These are phyloP conservation scores for Phoxinus phoxinus DNA, from an alignment of 2,113 vertebrate species.

Conservation along the genomic window DNA sequence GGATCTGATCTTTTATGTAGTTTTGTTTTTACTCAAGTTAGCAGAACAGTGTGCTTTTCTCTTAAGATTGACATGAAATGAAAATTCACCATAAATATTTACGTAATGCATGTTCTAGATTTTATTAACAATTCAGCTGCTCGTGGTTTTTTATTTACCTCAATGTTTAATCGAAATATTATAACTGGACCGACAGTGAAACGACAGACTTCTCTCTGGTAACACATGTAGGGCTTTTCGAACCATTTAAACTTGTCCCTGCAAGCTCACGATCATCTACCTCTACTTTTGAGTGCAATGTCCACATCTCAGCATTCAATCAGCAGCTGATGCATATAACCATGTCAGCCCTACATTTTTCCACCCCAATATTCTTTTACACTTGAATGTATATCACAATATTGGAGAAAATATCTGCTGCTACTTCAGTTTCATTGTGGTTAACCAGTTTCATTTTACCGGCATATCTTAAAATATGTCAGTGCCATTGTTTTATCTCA, in stretches of 20 bases:
- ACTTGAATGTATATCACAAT: not conserved
- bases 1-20: too few species aligned
- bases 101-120: not conserved
- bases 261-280: not conserved
- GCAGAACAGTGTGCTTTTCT: not conserved
- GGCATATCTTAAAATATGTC: too few species aligned
- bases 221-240: not conserved
- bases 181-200: not conserved
- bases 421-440: not conserved
- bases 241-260: not conserved
- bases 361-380: too few species aligned
- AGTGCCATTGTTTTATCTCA: too few species aligned
- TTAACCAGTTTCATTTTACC: too few species aligned
- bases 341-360: not conserved
- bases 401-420: not conserved
- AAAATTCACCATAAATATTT: not conserved
- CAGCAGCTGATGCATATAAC: not conserved
- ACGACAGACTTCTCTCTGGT: not conserved
- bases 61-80: not conserved
- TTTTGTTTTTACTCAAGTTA: not conserved
- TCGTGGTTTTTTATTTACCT: not conserved
- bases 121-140: not conserved
- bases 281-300: not conserved
- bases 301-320: not conserved
- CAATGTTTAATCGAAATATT: not conserved